Percentiles rank a stretch among this genome's conserved stretches.
Evolutionary conservation across 1,140 invertebrate species (phyloP).

Genomic region (Drosophila melanogaster): DNA sequence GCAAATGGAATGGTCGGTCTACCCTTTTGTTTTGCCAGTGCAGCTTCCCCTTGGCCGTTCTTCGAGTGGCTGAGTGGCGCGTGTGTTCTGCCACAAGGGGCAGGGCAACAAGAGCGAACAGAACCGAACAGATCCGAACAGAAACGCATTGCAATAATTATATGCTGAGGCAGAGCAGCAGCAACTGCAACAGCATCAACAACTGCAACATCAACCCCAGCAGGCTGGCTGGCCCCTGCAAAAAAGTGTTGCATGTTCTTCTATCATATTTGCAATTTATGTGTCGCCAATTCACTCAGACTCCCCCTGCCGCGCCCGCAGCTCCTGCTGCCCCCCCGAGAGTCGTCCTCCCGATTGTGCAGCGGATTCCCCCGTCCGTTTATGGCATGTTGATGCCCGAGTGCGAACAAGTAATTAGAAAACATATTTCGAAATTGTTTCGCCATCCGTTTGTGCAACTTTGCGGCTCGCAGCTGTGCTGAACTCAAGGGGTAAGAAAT

Average conservation of each 20-base stretch:
- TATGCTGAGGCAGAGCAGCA: conserved; percentile 46
- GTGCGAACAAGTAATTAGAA: conserved; percentile 83
- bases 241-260: conserved; percentile 70
- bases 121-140: conserved; percentile 22
- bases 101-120: conserved; percentile 15
- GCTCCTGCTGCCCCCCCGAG: neutral
- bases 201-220: conserved; percentile 27
- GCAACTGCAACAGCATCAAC: conserved; percentile 1
- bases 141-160: conserved; percentile 77
- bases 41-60: neutral
- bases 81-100: conserved; percentile 51
- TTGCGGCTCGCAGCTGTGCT: conserved; percentile 26
- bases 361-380: conserved; percentile 14
- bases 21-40: neutral
- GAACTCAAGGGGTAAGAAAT: neutral
- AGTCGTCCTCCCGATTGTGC: conserved; percentile 2
- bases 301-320: conserved; percentile 2
- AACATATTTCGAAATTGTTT: conserved; percentile 71
- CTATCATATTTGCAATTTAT: conserved; percentile 81
- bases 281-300: conserved; percentile 77
- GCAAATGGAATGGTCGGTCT: too few relatives aligned
- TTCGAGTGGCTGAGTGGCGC: conserved; percentile 49
- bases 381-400: conserved; percentile 45
- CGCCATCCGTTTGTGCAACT: conserved; percentile 28
- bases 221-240: conserved; percentile 12